Conservation (phyloP, 2,113 vertebrate species). For the Leucopternis melanops region DNA sequence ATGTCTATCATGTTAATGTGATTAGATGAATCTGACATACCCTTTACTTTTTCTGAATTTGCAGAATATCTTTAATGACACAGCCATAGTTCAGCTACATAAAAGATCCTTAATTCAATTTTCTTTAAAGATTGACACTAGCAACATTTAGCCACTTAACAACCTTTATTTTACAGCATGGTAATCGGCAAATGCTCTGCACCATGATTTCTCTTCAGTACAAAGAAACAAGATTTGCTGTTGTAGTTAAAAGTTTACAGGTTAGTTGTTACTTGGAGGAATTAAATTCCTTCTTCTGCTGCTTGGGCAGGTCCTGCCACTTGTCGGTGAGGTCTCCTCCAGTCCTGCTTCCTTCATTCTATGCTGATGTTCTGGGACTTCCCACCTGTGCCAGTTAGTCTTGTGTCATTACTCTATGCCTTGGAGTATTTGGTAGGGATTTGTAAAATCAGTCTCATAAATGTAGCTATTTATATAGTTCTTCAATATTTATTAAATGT, state of each 20-base stretch:
- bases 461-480: not conserved
- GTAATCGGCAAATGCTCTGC: not conserved
- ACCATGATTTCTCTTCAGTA: not conserved
- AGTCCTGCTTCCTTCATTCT: not conserved
- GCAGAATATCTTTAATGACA: not conserved
- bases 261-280: not conserved
- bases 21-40: not conserved
- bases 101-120: not conserved
- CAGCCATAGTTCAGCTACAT: not conserved
- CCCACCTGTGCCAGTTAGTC: fast-evolving
- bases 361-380: not conserved
- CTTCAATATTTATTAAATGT: not conserved
- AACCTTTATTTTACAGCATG: not conserved
- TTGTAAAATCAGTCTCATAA: not conserved
- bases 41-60: not conserved
- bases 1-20: not conserved
- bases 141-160: not conserved
- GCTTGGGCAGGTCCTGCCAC: not conserved
- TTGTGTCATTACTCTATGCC: not conserved
- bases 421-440: not conserved
- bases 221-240: not conserved
- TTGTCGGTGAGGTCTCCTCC: not conserved
- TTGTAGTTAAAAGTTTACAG: not conserved
- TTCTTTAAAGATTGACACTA: not conserved
- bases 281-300: not conserved